Evolutionary conservation across 2,888 invertebrate species (phyloP), one percentile per base, ranked within the genome.

Genomic region (Dryobotodes eremita): DNA sequence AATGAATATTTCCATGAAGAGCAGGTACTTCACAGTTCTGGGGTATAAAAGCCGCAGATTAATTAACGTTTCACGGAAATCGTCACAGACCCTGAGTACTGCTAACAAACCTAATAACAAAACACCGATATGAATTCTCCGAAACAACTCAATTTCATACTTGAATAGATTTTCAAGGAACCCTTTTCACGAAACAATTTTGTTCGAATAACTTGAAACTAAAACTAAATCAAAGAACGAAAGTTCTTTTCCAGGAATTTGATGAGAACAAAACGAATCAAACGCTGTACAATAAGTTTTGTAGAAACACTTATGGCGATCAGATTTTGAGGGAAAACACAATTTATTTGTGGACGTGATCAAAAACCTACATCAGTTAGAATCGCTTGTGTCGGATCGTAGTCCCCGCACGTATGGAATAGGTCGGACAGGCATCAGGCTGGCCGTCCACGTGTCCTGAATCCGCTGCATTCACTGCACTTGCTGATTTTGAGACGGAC

Each of bases 371-470:
- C 89, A 89, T 90, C 84, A 89, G 88, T 86, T 83, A 79, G 85
- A 81, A 87, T 85, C 85, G 82, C 86, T 84, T 84, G 78, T 78
- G 86, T 82, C 77, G 83, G 87, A 90, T 90, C 86, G 83, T 79
- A 94, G 90, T 93, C 93, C 55, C 88, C 89, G 92, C 94, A 94
- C 94, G 94, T 94, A 90, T 84, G 89, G 89, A 90, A 88, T 90
- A 92, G 92, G 92, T 92, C 91, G 90, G 91, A 88, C 92, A 91
- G 90, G 90, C 92, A 91, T 91, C 91, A 90, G 90, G 83, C 85
- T 75, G 84, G 77, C 89, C 73, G 81, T 70, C 86, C 91, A 89
- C 92, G 92, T 92, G 92, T 90, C 89, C 90, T 89, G 93, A 93
- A 93, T 92, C 90, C 84, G 83, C 85, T 91, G 92, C 91, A 91